Conservation (phyloP, 2,113 vertebrate species). For the Protobothrops mucrosquamatus region DNA sequence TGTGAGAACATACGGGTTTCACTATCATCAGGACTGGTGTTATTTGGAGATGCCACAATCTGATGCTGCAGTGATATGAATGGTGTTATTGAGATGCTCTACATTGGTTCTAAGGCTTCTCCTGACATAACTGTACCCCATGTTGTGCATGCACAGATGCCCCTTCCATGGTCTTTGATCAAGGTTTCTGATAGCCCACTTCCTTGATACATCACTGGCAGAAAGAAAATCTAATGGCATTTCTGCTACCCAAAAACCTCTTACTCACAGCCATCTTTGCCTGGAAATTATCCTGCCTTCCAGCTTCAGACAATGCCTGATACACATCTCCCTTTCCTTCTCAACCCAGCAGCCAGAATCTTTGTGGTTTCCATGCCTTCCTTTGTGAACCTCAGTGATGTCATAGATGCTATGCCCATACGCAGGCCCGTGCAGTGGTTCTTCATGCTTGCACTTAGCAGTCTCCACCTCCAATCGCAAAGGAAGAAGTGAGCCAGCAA, state of each 20-base stretch:
- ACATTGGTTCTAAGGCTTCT: background rate
- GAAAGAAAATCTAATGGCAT: background rate
- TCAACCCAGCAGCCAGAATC: background rate
- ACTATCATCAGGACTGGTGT: background rate
- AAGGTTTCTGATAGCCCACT: background rate
- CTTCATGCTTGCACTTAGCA: no score
- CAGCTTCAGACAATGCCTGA: background rate
- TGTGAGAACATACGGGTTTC: background rate
- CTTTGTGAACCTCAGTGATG: conserved; percentile 11
- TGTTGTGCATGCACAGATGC: background rate
- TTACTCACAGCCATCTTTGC: background rate
- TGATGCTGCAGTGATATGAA: background rate
- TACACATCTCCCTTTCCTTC: background rate
- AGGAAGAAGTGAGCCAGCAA: background rate
- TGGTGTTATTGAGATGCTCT: background rate
- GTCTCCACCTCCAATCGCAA: background rate
- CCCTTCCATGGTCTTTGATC: background rate
- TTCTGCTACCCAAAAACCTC: background rate
- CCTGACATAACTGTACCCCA: background rate
- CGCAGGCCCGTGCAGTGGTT: background rate
- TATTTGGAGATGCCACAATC: background rate
- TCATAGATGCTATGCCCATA: background rate
- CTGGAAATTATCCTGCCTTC: background rate
- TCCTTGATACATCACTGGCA: background rate
- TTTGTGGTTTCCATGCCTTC: background rate